Conservation (phyloP, 2,888 invertebrate genomes). For the Seladonia tumulorum region DNA sequence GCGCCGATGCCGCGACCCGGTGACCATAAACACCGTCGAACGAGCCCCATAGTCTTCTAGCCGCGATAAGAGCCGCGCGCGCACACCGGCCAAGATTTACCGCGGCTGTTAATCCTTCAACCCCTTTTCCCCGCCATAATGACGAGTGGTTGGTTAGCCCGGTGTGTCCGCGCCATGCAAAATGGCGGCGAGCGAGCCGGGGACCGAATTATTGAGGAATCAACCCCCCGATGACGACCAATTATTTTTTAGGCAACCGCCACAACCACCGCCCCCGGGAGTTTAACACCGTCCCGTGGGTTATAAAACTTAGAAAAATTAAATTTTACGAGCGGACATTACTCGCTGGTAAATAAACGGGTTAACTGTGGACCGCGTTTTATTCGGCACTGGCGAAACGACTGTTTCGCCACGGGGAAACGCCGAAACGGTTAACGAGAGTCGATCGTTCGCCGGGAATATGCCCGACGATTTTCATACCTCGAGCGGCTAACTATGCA, state of each 20-base stretch:
- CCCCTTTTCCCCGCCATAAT: not conserved
- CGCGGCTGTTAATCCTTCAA: not conserved
- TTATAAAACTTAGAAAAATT: not conserved
- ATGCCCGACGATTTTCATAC: not conserved
- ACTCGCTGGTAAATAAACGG: not conserved
- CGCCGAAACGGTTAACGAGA: not conserved
- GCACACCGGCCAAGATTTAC: not conserved
- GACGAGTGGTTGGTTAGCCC: not conserved
- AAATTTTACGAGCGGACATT: not conserved
- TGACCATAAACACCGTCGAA: conserved; percentile 16
- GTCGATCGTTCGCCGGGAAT: not conserved
- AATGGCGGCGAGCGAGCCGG: not conserved
- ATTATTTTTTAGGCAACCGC: not conserved
- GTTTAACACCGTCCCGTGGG: not conserved
- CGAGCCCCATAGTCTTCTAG: not conserved
- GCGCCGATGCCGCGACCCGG: not conserved
- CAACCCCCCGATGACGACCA: not conserved
- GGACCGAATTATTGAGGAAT: not conserved
- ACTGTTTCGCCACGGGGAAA: too few relatives aligned
- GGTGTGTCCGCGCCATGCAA: not conserved
- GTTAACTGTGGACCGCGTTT: not conserved
- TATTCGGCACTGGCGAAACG: too few relatives aligned
- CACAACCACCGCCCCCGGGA: not conserved
- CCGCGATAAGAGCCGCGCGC: not conserved
- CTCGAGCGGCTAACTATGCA: not conserved